These are phyloP conservation scores for Rhinoderma darwinii DNA, from an alignment of 2,113 vertebrate species.

Conservation along the genomic window DNA sequence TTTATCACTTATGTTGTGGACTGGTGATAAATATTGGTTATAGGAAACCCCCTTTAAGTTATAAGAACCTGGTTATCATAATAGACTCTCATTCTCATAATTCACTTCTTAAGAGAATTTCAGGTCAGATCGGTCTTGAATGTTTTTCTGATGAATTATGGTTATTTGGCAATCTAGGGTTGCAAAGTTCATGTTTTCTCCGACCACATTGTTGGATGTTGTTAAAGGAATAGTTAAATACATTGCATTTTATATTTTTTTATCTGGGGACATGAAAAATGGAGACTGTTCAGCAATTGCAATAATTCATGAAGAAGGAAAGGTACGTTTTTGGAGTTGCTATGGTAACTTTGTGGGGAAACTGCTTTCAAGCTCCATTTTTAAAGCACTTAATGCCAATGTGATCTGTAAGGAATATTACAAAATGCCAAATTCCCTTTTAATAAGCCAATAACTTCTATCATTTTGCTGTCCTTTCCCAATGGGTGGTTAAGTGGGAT, in stretches of 20 bases:
- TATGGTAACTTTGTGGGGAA: conserved; percentile 29
- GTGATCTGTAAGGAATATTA: conserved; percentile 41
- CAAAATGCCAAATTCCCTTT: conserved; percentile 51
- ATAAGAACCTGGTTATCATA: neutral
- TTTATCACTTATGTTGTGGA: too few species aligned
- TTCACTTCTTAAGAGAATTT: neutral
- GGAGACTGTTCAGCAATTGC: neutral
- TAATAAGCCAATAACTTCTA: conserved; percentile 52
- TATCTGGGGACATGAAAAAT: conserved; percentile 43
- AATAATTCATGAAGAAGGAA: conserved; percentile 31
- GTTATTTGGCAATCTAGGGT: neutral
- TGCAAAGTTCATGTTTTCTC: neutral
- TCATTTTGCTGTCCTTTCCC: conserved; percentile 36
- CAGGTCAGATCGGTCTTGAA: too few species aligned
- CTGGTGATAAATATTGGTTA: too few species aligned
- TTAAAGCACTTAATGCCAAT: conserved; percentile 47
- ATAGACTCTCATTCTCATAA: neutral
- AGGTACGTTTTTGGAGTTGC: conserved; percentile 26
- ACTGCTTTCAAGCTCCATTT: conserved; percentile 40
- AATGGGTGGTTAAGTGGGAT: conserved; percentile 23
- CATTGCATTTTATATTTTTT: neutral
- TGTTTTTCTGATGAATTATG: neutral
- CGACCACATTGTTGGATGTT: neutral
- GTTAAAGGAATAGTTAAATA: neutral
- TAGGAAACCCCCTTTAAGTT: too few species aligned